phyloP scores from a whole-genome alignment of 2,797 vertebrate genomes.

The Tympanoctomys barrerae region DNA sequence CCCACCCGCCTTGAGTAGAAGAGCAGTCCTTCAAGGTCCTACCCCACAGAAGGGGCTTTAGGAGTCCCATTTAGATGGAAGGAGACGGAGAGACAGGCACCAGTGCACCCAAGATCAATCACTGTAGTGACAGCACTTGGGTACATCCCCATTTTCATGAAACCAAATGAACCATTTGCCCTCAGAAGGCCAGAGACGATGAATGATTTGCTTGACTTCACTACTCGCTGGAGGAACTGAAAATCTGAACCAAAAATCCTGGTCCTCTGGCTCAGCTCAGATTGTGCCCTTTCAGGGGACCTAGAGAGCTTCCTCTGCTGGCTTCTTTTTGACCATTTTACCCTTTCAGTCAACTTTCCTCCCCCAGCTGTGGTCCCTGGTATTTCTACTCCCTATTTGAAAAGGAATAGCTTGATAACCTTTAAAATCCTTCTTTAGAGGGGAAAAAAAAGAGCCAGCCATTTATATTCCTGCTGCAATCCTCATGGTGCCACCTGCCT shows the following conservation, averaged over 20 bases:
- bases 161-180: background rate
- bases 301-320: constrained; percentile 17
- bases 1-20: background rate
- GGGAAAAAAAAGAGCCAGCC: constrained; percentile 25
- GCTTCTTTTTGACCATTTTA: background rate
- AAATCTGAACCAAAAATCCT: background rate
- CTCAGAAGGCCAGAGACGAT: background rate
- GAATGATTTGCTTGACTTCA: background rate
- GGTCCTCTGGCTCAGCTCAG: constrained; percentile 19
- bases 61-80: background rate
- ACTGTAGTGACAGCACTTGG: rapidly evolving
- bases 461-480: constrained; percentile 69
- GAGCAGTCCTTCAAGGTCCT: background rate
- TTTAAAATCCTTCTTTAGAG: constrained; percentile 58
- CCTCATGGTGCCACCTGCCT: background rate
- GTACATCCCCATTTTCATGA: background rate
- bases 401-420: constrained; percentile 37
- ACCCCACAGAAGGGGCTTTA: background rate
- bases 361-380: background rate
- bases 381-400: constrained; percentile 34
- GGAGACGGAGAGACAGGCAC: background rate
- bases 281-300: background rate
- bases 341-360: constrained; percentile 31
- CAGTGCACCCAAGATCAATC: rapidly evolving
- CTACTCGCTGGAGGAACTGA: background rate